phyloP scores from a whole-genome alignment of 2,113 vertebrate species.

The Eclectus roratus region DNA sequence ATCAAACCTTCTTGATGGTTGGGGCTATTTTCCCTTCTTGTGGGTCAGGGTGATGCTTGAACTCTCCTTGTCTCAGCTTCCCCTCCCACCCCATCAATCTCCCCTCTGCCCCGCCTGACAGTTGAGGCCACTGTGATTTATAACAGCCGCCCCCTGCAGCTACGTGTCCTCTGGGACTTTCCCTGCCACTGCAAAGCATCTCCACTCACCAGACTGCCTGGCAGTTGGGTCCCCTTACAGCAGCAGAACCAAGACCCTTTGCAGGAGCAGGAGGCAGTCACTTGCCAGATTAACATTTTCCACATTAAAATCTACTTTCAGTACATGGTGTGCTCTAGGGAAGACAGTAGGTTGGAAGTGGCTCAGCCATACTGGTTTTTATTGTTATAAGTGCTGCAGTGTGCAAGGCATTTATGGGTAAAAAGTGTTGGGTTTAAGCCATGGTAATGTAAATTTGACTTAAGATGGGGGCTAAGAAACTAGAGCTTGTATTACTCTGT shows the following conservation, averaged over 20 bases:
- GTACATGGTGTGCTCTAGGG: neutral
- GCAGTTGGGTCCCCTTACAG: neutral
- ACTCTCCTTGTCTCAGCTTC: conserved; percentile 30
- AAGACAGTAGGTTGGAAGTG: neutral
- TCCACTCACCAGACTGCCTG: neutral
- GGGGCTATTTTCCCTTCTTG: neutral
- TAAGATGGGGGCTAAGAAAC: neutral
- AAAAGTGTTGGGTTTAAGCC: neutral
- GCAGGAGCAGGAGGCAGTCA: neutral
- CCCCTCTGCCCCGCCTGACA: neutral
- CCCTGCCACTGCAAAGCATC: neutral
- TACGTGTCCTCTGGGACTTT: neutral
- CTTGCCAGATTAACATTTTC: neutral
- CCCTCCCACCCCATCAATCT: conserved; percentile 65
- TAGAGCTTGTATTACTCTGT: neutral
- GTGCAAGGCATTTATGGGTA: neutral
- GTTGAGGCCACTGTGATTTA: conserved; percentile 5
- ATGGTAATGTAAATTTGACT: neutral
- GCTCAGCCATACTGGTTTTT: neutral
- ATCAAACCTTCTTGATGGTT: conserved; percentile 2
- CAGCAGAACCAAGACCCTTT: neutral
- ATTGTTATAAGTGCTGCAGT: neutral
- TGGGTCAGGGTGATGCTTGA: conserved; percentile 52
- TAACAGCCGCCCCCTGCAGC: neutral
- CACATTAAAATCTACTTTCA: neutral